Percentiles rank a stretch among this genome's conserved stretches.
Evolutionary conservation across 2,888 invertebrate genomes (phyloP).

Genomic region (Rhaphigaster nebulosa): DNA sequence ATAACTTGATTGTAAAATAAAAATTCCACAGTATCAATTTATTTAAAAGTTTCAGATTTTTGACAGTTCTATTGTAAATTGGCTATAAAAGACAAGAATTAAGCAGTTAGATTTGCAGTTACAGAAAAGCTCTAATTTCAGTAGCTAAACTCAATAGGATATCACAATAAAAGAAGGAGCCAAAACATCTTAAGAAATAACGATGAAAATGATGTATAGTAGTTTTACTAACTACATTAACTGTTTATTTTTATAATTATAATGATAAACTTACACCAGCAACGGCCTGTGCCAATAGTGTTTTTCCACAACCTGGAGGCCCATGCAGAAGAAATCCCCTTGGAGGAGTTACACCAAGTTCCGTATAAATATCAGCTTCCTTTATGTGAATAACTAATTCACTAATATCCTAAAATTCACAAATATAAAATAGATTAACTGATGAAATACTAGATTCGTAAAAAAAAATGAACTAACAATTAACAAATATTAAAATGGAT

Average conservation of each 20-base stretch:
- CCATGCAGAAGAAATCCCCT: constrained; percentile 94
- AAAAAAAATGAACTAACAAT: not conserved
- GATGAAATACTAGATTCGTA: not conserved
- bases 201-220: not conserved
- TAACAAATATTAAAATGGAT: not conserved
- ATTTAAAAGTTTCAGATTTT: too few species aligned
- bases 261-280: constrained; percentile 76
- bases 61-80: too few species aligned
- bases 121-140: not conserved
- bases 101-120: too few species aligned
- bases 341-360: constrained; percentile 88
- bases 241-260: not conserved
- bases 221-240: not conserved
- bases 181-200: not conserved
- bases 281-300: constrained; percentile 84
- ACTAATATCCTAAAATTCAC: constrained; percentile 73
- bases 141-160: not conserved
- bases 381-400: constrained; percentile 87
- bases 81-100: too few species aligned
- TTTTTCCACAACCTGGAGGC: constrained; percentile 96
- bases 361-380: constrained; percentile 89
- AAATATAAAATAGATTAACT: constrained; percentile 41
- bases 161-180: not conserved
- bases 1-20: too few species aligned
- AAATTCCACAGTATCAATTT: too few species aligned